Evolutionary conservation across 1,140 invertebrate species (phyloP), one percentile per base, ranked within the genome.

Genomic region (Aleiodes sp.): DNA sequence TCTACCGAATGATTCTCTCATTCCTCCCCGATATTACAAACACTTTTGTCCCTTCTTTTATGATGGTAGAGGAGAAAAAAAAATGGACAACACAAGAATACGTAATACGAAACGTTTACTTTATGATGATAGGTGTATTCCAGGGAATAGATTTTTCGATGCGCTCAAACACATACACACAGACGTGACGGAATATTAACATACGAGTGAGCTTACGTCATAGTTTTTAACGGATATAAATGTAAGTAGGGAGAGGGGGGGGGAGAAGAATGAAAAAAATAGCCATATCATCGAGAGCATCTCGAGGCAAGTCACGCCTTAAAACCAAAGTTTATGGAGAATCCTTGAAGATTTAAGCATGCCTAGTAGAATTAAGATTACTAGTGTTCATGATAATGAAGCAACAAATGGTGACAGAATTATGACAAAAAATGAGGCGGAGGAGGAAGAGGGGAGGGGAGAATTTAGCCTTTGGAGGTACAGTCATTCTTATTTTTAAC

Each of bases 151-250:
- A 21, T 52, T 43, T 16, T 43, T n/a, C n/a, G 70, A 39, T 71
- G 65, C 21, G 65, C 37, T 60, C 52, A 31, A 66, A 66, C 56
- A 57, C 61, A 43, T n/a, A n/a, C n/a, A n/a, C n/a, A n/a, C n/a
- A n/a, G n/a, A 33, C 41, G 41, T 68, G 66, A 68, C 64, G 37
- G 43, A n/a, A 69, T 60, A 76, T 76, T 72, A 70, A 71, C 71
- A 74, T 74, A 68, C 52, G 68, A 76, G 70, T 52, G 41, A 29
- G 64, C 70, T 79, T 78, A 71, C 74, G 75, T 78, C 75, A 79
- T 52, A 43, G 41, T 62, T 56, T 59, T 70, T 65, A 56, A 56
- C 39, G 33, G 43, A 65, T 65, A 46, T 37, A 10, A 70, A n/a
- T n/a, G n/a, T n/a, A n/a, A n/a, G n/a, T n/a, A n/a, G n/a, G 29